phyloP scores from a whole-genome alignment of 37 sponge, comb jelly and placozoan genomes.

The Axinella damicornis region DNA sequence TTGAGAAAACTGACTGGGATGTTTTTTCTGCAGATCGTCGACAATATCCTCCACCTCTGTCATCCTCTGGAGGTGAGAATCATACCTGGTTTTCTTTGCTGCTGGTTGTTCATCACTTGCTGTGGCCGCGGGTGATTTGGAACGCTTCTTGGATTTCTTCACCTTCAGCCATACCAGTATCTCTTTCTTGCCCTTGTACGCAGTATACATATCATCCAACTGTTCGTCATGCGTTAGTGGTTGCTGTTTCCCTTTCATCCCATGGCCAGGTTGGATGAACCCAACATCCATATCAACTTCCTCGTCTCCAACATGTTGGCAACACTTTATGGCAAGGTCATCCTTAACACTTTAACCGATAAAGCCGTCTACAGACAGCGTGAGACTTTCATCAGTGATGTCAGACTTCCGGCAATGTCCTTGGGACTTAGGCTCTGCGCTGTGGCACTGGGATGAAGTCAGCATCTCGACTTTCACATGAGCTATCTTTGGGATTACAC shows the following conservation, averaged over 20 bases:
- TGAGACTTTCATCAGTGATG: too few relatives aligned
- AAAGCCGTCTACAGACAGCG: too few relatives aligned
- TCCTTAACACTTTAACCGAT: too few relatives aligned
- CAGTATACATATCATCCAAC: conserved; percentile 12
- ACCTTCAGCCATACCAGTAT: conserved; percentile 16
- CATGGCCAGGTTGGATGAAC: conserved; percentile 69
- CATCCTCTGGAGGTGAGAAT: conserved; percentile 26
- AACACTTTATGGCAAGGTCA: too few relatives aligned
- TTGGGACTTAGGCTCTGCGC: too few relatives aligned
- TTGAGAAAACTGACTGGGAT: conserved; percentile 1
- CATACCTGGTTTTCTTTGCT: conserved; percentile 7
- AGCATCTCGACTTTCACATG: too few relatives aligned
- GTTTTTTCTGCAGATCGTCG: conserved; percentile 27
- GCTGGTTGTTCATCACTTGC: background rate
- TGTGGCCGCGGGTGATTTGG: background rate
- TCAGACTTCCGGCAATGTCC: too few relatives aligned
- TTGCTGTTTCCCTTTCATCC: conserved; percentile 26
- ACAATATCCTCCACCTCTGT: conserved; percentile 46
- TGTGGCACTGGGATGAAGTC: too few relatives aligned
- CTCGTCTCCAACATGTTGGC: too few relatives aligned
- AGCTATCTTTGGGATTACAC: too few relatives aligned
- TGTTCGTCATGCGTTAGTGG: conserved; percentile 8
- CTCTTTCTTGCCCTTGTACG: background rate
- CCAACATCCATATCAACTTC: too few relatives aligned
- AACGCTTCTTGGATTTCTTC: background rate